These are phyloP conservation scores for Priocnemis perturbator DNA, from an alignment of 2,888 invertebrate genomes.

Conservation along the genomic window DNA sequence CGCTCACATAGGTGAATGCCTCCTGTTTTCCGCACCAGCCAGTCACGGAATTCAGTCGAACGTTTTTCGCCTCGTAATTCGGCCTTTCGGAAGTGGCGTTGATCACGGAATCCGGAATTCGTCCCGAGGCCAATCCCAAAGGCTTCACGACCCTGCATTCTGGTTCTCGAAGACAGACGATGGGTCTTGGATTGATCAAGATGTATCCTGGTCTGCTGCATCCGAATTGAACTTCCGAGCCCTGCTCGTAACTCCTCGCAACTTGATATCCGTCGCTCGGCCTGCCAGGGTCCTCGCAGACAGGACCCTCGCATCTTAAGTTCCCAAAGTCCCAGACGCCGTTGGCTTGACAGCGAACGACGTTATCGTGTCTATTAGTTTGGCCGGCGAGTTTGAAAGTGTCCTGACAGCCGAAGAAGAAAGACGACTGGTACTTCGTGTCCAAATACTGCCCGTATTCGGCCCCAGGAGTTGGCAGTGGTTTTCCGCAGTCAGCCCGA, in stretches of 20 bases:
- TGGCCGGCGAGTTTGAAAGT: slow-evolving; percentile 96
- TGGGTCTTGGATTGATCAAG: slow-evolving; percentile 92
- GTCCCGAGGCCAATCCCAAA: slow-evolving; percentile 92
- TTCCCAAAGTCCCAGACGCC: slow-evolving; percentile 99
- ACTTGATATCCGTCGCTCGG: slow-evolving; percentile 94
- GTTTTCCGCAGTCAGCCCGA: slow-evolving; percentile 92
- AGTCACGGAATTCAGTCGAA: slow-evolving; percentile 93
- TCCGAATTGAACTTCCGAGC: slow-evolving; percentile 93
- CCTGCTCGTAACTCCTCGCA: slow-evolving; percentile 89
- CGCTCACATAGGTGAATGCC: slow-evolving; percentile 96
- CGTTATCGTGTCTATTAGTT: slow-evolving; percentile 92
- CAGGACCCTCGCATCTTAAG: slow-evolving; percentile 96
- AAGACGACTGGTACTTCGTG: slow-evolving; percentile 93
- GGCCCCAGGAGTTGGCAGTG: slow-evolving; percentile 94
- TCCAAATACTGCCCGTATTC: slow-evolving; percentile 93
- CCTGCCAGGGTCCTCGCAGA: slow-evolving; percentile 96
- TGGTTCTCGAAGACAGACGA: slow-evolving; percentile 92
- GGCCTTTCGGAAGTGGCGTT: slow-evolving; percentile 96
- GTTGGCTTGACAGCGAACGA: slow-evolving; percentile 92
- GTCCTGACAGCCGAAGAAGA: slow-evolving; percentile 97
- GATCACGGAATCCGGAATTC: slow-evolving; percentile 95
- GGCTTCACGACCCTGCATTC: slow-evolving; percentile 96
- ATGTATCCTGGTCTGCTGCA: slow-evolving; percentile 95
- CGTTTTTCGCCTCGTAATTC: slow-evolving; percentile 93
- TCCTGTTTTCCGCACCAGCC: slow-evolving; percentile 99